phyloP scores from a whole-genome alignment of 2,113 vertebrate genomes.

The Ochotona curzoniae region DNA sequence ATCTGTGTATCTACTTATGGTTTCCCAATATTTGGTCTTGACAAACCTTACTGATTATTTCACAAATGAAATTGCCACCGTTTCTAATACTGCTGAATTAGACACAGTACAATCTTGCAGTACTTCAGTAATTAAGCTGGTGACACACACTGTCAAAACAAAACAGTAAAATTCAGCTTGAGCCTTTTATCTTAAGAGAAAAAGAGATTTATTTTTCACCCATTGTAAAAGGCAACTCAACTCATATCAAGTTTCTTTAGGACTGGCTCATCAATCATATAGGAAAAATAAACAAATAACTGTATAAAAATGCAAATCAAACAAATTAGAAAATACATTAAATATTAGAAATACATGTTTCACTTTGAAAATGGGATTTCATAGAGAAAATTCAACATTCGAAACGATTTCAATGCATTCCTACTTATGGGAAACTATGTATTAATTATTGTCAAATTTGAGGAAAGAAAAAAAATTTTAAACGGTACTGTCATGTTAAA shows the following conservation, averaged over 20 bases:
- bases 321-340: neutral
- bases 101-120: neutral
- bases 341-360: neutral
- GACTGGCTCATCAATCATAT: neutral
- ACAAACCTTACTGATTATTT: slow-evolving; percentile 51
- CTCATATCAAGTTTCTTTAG: slow-evolving; percentile 12
- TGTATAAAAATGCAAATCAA: neutral
- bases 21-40: neutral
- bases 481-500: neutral
- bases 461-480: neutral
- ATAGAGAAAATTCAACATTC: neutral
- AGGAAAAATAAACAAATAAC: slow-evolving; percentile 10
- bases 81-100: slow-evolving; percentile 43
- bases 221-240: slow-evolving; percentile 30
- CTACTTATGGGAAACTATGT: neutral
- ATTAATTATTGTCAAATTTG: neutral
- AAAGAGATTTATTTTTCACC: neutral
- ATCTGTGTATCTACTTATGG: slow-evolving; percentile 27
- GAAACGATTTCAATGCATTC: neutral
- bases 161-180: slow-evolving; percentile 10
- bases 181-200: neutral
- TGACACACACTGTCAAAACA: slow-evolving; percentile 3
- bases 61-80: slow-evolving; percentile 20
- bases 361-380: neutral
- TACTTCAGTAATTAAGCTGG: slow-evolving; percentile 38